These are phyloP conservation scores for Caranx ignobilis DNA, from an alignment of 2,113 vertebrate genomes.

Conservation along the genomic window DNA sequence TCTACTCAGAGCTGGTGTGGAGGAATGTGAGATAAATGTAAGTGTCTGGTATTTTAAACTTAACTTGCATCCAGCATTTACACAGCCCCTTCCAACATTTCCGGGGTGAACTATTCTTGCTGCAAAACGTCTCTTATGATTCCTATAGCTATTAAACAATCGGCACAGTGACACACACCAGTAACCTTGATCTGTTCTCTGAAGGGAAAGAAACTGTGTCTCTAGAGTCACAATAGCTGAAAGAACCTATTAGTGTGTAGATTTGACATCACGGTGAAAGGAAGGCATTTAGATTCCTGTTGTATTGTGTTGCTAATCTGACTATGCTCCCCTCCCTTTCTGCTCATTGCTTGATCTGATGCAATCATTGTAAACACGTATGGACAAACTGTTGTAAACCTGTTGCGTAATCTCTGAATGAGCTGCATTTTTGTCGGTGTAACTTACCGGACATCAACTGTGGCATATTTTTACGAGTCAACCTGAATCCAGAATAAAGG, in stretches of 20 bases:
- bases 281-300: slow-evolving; percentile 21
- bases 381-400: slow-evolving; percentile 19
- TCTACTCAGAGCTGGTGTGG: not conserved
- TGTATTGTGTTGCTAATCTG: slow-evolving; percentile 51
- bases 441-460: not conserved
- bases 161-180: not conserved
- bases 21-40: not conserved
- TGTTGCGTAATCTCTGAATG: not conserved
- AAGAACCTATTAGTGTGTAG: slow-evolving; percentile 5
- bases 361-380: slow-evolving; percentile 46
- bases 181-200: slow-evolving; percentile 8
- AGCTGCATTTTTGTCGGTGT: not conserved
- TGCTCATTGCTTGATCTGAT: slow-evolving; percentile 36
- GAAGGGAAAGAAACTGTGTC: not conserved
- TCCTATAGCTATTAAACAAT: slow-evolving; percentile 7
- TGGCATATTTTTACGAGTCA: not conserved
- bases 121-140: not conserved
- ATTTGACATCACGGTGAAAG: slow-evolving; percentile 28
- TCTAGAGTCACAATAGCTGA: not conserved
- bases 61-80: not conserved
- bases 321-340: slow-evolving; percentile 17
- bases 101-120: not conserved
- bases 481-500: not conserved
- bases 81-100: not conserved
- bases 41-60: too few species aligned